A percentile compares a stretch with the other conserved stretches of the same genome.
These are phyloP conservation scores for Uloborus diversus DNA, from an alignment of 1,140 invertebrate species.

Conservation along the genomic window DNA sequence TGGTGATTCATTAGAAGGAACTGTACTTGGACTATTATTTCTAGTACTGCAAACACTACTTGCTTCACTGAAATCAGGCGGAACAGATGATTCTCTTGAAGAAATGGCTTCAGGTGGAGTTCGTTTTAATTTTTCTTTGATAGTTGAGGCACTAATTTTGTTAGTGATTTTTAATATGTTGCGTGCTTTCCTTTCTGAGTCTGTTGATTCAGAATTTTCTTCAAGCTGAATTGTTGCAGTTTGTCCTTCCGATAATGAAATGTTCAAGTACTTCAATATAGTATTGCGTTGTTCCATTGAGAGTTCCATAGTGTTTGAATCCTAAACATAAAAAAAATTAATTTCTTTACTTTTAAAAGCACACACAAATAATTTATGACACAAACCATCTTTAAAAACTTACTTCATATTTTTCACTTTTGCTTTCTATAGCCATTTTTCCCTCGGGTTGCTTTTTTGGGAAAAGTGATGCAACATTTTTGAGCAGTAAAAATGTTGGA, in stretches of 20 bases:
- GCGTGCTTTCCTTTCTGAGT: background rate
- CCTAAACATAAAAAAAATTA: background rate
- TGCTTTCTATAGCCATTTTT: too few relatives aligned
- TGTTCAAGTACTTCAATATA: constrained; percentile 15
- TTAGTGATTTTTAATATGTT: constrained; percentile 17
- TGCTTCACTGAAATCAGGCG: background rate
- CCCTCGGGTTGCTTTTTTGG: too few relatives aligned
- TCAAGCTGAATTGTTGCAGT: constrained; percentile 15
- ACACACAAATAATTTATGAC: too few relatives aligned
- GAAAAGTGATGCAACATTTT: too few relatives aligned
- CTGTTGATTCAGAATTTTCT: background rate
- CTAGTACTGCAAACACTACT: background rate
- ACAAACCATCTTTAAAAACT: too few relatives aligned
- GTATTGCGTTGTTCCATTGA: background rate
- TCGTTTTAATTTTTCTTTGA: background rate
- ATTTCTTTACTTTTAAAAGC: too few relatives aligned
- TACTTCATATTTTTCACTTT: too few relatives aligned
- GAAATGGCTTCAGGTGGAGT: background rate
- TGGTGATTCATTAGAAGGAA: background rate
- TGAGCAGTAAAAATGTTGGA: too few relatives aligned
- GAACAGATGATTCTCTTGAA: background rate
- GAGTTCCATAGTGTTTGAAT: background rate
- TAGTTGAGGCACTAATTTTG: background rate
- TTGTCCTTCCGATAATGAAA: background rate
- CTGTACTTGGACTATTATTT: constrained; percentile 1